phyloP scores from a whole-genome alignment of 2,113 vertebrate genomes.

The Pavo muticus region DNA sequence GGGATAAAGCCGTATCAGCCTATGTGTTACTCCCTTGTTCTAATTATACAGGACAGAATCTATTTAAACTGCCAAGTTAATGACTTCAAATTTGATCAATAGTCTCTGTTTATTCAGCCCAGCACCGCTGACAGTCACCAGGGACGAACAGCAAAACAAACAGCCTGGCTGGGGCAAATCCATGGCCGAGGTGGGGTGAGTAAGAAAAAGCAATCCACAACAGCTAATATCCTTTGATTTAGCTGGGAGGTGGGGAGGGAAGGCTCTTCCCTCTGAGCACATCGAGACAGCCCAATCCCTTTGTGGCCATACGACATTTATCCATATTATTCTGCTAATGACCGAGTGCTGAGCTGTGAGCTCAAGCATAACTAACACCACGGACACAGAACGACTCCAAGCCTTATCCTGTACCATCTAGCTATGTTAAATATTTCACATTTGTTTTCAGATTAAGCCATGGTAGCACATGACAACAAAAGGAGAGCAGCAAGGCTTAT shows the following conservation, averaged over 20 bases:
- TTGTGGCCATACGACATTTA: neutral
- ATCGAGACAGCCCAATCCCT: neutral
- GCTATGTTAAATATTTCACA: neutral
- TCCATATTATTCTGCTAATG: neutral
- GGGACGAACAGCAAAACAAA: slow-evolving; percentile 69
- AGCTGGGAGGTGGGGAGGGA: neutral
- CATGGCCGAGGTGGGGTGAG: neutral
- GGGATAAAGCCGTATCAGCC: slow-evolving; percentile 69
- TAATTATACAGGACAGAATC: slow-evolving; percentile 73
- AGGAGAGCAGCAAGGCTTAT: neutral
- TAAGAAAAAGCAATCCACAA: neutral
- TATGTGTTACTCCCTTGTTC: slow-evolving; percentile 71
- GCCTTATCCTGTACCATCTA: neutral
- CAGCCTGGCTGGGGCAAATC: slow-evolving; percentile 6
- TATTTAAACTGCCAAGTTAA: slow-evolving; percentile 71
- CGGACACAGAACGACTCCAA: neutral
- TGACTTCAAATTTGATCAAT: slow-evolving; percentile 73
- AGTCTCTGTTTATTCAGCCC: slow-evolving; percentile 69
- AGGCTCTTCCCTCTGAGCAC: neutral
- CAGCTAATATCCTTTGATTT: neutral
- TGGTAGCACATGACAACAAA: neutral
- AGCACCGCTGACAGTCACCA: slow-evolving; percentile 56
- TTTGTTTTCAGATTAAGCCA: neutral
- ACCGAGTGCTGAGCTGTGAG: neutral
- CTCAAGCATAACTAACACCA: slow-evolving; percentile 15